Evolutionary conservation across 53 echinoderm and acorn worm genomes (phyloP), one percentile per base, ranked within the genome.

Genomic region (Crossaster papposus): DNA sequence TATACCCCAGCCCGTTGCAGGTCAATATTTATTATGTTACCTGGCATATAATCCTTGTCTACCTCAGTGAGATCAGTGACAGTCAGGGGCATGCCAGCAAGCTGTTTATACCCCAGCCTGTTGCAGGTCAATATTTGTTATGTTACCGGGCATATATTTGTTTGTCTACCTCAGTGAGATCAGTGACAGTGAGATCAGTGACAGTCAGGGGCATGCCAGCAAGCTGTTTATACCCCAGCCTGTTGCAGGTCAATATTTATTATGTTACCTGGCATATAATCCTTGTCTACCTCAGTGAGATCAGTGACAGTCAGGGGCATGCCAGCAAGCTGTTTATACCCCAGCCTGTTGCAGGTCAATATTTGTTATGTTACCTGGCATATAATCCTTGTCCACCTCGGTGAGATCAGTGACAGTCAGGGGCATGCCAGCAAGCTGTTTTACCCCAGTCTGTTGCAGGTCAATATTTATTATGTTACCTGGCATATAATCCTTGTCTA

Each of bases 161-260:
- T 70, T 96, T 97, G 91, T 97, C 95, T 1, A 97, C 93, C 33
- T 97, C 95, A 13, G 97, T 96, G 29, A 97, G 90, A n/a, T n/a
- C n/a, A n/a, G n/a, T n/a, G n/a, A n/a, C n/a, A n/a, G n/a, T n/a
- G n/a, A n/a, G n/a, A 63, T 97, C 97, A 52, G 96, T 91, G 30
- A 97, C 97, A 36, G 95, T 97, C n/a, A 97, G 92, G 4, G 97
- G 93, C 97, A 97, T 97, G 8, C 95, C 97, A 65, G 97, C 97
- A n/a, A 97, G 90, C 87, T 97, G 97, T 63, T 97, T 97, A n/a
- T n/a, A n/a, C n/a, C n/a, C n/a, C n/a, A n/a, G n/a, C n/a, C n/a
- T n/a, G 44, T 44, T 1, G 6, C 9, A 9, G 44, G 44, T 17
- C 58, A 58, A 58, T 58, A 58, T 58, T 58, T 58, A 2, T 18